A percentile compares a stretch with the other conserved stretches of the same genome.
Conservation (phyloP, 1,140 invertebrate genomes). For the Drosophila murphyi region DNA sequence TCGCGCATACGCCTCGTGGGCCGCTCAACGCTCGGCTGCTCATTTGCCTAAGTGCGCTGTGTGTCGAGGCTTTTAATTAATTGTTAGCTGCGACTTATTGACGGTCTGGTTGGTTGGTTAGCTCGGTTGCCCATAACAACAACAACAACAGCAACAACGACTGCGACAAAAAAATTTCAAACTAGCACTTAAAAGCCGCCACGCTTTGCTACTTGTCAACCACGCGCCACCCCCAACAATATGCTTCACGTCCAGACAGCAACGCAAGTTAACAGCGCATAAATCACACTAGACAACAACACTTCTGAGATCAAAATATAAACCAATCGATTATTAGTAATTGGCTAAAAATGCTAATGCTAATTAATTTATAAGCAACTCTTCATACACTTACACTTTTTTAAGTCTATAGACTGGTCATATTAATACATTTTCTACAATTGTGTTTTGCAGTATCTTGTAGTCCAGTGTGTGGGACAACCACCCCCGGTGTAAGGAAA, state of each 20-base stretch:
- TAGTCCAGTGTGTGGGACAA: constrained; percentile 45
- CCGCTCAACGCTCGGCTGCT: constrained; percentile 52
- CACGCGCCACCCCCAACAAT: constrained; percentile 79
- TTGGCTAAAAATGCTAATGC: no score
- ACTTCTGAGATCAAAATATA: not conserved
- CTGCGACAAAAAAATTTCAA: constrained; percentile 70
- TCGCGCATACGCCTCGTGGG: constrained; percentile 75
- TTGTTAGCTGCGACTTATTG: constrained; percentile 81
- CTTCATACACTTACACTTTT: no score
- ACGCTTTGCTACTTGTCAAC: constrained; percentile 81
- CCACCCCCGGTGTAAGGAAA: constrained; percentile 52
- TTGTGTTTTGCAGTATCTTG: constrained; percentile 18
- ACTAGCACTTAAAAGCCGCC: constrained; percentile 81
- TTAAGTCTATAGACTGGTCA: no score
- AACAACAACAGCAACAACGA: constrained; percentile 31
- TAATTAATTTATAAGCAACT: no score
- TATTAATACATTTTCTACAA: not conserved
- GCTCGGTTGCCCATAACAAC: constrained; percentile 58
- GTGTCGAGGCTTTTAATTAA: constrained; percentile 78
- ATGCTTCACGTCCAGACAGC: constrained; percentile 68
- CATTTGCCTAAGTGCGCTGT: constrained; percentile 79
- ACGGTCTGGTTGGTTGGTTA: constrained; percentile 80
- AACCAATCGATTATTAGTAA: not conserved
- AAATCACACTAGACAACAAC: constrained; percentile 43
- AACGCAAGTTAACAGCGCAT: constrained; percentile 15